Evolutionary conservation across 2,797 vertebrate species (phyloP).

Genomic region (Geotria australis): DNA sequence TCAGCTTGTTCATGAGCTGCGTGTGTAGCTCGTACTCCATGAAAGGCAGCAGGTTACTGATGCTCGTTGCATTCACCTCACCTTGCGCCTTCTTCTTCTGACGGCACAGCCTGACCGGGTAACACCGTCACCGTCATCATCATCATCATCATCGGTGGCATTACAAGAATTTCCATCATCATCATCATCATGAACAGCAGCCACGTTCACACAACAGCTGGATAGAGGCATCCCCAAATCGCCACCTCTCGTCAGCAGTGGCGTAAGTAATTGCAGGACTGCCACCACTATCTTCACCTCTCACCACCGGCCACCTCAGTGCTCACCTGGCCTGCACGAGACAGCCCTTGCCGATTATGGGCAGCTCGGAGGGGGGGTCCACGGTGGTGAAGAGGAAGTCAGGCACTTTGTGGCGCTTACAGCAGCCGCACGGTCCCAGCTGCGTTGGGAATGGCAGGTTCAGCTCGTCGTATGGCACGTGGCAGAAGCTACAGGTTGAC

Average conservation of each 20-base stretch:
- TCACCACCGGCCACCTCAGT: background rate
- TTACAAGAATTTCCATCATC: no score
- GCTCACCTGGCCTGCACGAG: conserved; percentile 86
- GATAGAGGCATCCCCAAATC: no score
- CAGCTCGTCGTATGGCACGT: conserved; percentile 87
- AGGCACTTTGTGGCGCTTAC: conserved; percentile 66
- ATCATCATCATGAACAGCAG: no score
- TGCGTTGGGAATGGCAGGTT: conserved; percentile 97
- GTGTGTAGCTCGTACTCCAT: conserved; percentile 97
- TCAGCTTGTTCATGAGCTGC: conserved; percentile 90
- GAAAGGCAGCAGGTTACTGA: conserved; percentile 84
- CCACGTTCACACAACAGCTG: no score
- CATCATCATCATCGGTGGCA: no score
- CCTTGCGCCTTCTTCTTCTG: conserved; percentile 92
- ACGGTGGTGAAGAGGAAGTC: conserved; percentile 96
- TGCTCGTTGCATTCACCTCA: conserved; percentile 65
- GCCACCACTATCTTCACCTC: no score
- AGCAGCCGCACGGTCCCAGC: conserved; percentile 65
- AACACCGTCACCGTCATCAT: no score
- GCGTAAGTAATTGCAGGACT: no score
- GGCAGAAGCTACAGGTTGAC: conserved; percentile 64
- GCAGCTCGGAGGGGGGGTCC: conserved; percentile 50
- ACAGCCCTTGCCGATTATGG: conserved; percentile 66
- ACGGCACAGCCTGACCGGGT: conserved; percentile 39
- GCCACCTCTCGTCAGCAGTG: no score